Percentiles rank a stretch among this genome's conserved stretches.
phyloP scores from a whole-genome alignment of 2,113 vertebrate species.

The Planiliza haematocheilus region DNA sequence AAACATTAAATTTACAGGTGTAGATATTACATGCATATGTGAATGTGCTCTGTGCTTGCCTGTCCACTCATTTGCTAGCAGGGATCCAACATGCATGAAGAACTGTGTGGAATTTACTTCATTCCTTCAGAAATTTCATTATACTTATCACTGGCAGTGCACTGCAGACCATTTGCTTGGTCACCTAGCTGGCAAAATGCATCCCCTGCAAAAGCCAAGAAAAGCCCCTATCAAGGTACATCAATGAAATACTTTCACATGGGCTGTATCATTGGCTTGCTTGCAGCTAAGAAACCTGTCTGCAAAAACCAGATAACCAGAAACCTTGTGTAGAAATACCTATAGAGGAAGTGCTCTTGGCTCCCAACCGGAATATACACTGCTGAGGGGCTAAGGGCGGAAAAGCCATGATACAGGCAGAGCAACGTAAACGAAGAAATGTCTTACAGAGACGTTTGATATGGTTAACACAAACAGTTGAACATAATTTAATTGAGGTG shows the following conservation, averaged over 20 bases:
- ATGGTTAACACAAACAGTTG: background rate
- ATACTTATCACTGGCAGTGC: conserved; percentile 60
- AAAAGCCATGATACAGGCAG: conserved; percentile 38
- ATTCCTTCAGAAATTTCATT: conserved; percentile 55
- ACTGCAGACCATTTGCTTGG: conserved; percentile 57
- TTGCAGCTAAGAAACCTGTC: conserved; percentile 63
- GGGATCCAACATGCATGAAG: conserved; percentile 8
- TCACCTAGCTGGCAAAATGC: conserved; percentile 61
- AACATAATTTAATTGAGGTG: background rate
- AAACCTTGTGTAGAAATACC: conserved; percentile 49
- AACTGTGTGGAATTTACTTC: conserved; percentile 51
- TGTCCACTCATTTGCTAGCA: conserved; percentile 6
- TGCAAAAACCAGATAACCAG: conserved; percentile 67
- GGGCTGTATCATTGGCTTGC: conserved; percentile 56
- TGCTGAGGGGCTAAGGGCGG: conserved; percentile 29
- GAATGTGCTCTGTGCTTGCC: conserved; percentile 3
- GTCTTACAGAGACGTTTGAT: background rate
- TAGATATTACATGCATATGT: background rate
- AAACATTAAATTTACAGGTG: background rate
- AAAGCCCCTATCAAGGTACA: conserved; percentile 61
- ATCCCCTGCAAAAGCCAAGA: conserved; percentile 58
- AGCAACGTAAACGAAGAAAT: background rate
- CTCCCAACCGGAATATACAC: conserved; percentile 23
- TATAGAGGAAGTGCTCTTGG: conserved; percentile 36
- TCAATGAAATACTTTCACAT: conserved; percentile 64